Evolutionary conservation across 2,797 vertebrate genomes (phyloP), one percentile per base, ranked within the genome.

Genomic region (Austrolebias charrua): DNA sequence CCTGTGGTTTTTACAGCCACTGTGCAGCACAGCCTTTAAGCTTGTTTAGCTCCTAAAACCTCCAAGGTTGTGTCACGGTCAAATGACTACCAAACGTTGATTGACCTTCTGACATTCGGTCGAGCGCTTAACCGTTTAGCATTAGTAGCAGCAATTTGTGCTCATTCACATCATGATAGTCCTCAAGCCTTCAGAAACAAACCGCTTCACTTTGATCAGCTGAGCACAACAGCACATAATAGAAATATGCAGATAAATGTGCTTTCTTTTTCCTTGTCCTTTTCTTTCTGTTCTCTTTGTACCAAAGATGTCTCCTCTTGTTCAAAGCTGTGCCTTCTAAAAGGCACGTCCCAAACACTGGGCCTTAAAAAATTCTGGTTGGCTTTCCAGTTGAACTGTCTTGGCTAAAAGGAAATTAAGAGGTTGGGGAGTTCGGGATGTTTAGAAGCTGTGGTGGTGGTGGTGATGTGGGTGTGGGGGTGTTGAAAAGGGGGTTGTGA

Each of bases 321-420:
- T 75, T 85, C 40, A 83, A 83, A 79, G 83, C 82, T 50, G 45
- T 46, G 51, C 64, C 38, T 66, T 83, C 76, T 71, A 64, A 81
- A 88, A 83, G 72, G 73, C 66, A 60, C 79, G 80, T 89, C 81
- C 75, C 85, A 73, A 84, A 87, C 80, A 84, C 83, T 58, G 79
- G 69, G 73, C 80, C 79, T 84, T 80, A 82, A 92, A 87, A 78
- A 91, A 89, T 90, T 92, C 90, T 87, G 90, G 84, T 89, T 87
- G 83, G 83, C 84, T 91, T 91, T 91, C 89, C 91, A 92, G 89
- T 88, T 92, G 88, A 92, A 88, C 88, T 91, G 89, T 82, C 89
- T 86, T 86, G 81, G 79, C 75, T 89, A 83, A 92, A 90, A 88
- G 87, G 88, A 91, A 89, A 89, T 85, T 80, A 85, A 88, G 83